phyloP scores from a whole-genome alignment of 2,888 invertebrate genomes.

The Orgyia antiqua region DNA sequence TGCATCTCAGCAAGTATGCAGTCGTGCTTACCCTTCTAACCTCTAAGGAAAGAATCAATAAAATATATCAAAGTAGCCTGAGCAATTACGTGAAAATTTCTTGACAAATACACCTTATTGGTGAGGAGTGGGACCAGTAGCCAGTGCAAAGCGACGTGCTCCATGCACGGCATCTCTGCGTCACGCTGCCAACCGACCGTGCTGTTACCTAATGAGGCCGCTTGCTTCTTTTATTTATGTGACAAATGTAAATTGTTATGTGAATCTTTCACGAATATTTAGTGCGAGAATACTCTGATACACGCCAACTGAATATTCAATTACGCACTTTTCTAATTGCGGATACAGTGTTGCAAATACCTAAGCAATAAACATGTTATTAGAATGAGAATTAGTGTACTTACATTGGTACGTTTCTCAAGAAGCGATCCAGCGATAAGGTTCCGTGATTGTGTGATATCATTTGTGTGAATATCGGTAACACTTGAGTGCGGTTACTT shows the following conservation, averaged over 20 bases:
- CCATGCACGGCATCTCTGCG: slow-evolving; percentile 19
- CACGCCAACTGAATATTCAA: slow-evolving; percentile 53
- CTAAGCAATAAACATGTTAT: slow-evolving; percentile 45
- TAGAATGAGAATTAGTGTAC: slow-evolving; percentile 34
- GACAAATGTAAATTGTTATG: slow-evolving; percentile 66
- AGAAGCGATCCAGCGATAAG: slow-evolving; percentile 19
- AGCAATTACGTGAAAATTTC: slow-evolving; percentile 56
- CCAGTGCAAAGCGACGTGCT: slow-evolving; percentile 21
- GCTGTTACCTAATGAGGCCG: slow-evolving; percentile 61
- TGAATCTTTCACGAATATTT: slow-evolving; percentile 62
- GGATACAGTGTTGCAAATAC: slow-evolving; percentile 34
- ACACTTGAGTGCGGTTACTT: slow-evolving; percentile 29
- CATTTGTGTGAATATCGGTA: slow-evolving; percentile 38
- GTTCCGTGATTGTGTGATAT: slow-evolving; percentile 33
- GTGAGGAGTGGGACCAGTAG: slow-evolving; percentile 42
- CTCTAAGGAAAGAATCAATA: slow-evolving; percentile 42
- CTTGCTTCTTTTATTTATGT: slow-evolving; percentile 70
- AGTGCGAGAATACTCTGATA: slow-evolving; percentile 41
- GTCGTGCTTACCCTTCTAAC: slow-evolving; percentile 50
- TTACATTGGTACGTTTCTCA: slow-evolving; percentile 29
- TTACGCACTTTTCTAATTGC: slow-evolving; percentile 49
- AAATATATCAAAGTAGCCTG: slow-evolving; percentile 41
- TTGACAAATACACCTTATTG: slow-evolving; percentile 56
- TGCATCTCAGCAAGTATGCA: slow-evolving; percentile 32
- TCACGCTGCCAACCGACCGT: slow-evolving; percentile 24